phyloP scores from a whole-genome alignment of 2,888 invertebrate species.

The Argyresthia albistria region DNA sequence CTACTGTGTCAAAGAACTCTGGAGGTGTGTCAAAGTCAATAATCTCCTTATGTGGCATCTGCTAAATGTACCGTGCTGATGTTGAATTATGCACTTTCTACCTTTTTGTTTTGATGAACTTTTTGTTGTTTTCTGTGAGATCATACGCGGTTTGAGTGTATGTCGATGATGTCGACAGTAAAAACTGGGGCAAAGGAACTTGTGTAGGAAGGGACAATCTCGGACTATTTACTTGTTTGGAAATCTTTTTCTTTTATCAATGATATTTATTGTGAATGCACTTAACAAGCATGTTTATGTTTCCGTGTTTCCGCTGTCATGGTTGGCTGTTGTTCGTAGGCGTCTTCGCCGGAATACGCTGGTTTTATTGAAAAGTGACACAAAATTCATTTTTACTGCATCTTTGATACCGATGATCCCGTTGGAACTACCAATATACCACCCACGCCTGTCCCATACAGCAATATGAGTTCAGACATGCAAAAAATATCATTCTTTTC shows the following conservation, averaged over 20 bases:
- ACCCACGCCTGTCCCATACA: slow-evolving; percentile 45
- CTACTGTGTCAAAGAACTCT: slow-evolving; percentile 35
- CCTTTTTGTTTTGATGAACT: neutral
- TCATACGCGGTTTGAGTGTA: neutral
- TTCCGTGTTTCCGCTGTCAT: slow-evolving; percentile 33
- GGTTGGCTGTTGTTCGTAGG: slow-evolving; percentile 48
- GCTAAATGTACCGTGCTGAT: slow-evolving; percentile 13
- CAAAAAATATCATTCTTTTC: slow-evolving; percentile 39
- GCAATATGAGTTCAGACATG: slow-evolving; percentile 34
- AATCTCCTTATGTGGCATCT: slow-evolving; percentile 50
- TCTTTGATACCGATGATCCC: slow-evolving; percentile 24
- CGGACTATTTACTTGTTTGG: slow-evolving; percentile 37
- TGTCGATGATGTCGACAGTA: slow-evolving; percentile 4
- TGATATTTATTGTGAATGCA: slow-evolving; percentile 57
- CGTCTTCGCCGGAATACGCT: slow-evolving; percentile 36
- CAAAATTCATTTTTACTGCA: slow-evolving; percentile 32
- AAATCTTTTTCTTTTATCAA: slow-evolving; percentile 51
- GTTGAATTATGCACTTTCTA: neutral
- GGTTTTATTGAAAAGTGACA: neutral
- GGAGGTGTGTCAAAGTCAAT: slow-evolving; percentile 52
- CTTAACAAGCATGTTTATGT: slow-evolving; percentile 57
- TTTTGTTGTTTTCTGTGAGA: neutral
- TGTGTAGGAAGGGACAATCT: slow-evolving; percentile 33
- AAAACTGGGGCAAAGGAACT: slow-evolving; percentile 33
- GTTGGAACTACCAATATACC: slow-evolving; percentile 39